Base-by-base conservation (phyloP, 1,140 invertebrate genomes). In the Monochamus saltuarius region DNA sequence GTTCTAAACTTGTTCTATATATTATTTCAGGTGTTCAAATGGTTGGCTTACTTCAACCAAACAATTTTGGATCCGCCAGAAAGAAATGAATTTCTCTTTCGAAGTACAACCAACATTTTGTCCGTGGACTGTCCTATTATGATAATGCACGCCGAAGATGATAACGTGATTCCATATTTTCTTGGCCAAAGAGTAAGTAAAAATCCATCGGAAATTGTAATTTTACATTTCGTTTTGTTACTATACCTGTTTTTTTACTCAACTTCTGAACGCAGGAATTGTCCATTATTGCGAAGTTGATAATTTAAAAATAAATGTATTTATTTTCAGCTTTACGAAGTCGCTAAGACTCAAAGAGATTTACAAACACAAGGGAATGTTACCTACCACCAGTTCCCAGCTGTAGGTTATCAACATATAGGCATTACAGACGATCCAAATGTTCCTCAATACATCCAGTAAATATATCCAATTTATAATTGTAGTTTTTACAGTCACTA, bases 81-180 rank as follows among this genome's bases (percentile, higher is more conserved):
- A 55, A 70, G 76, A 7, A 86, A 88, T 74, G 80, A 82, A 36
- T 76, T 91, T 3, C 77, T 79, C 37, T 91, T 91, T 74, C 80
- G 85, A 68, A 87, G 86, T 51, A 87, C 89, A 66, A 77, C 83
- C 38, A 84, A 90, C 72, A 84, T 92, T 50, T 61, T 63, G 16
- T 76, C 83, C 56, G 83, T 94, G 19, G 80, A 81, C 11, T 84
- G 87, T 69, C 90, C 92, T 4, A 79, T 95, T 37, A 79, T 95
- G 73, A 92, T 96, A 64, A 77, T 96, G 39, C 94, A 97, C 78
- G 91, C 94, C 1, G 84, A 90, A 78, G 93, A 95, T 80, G 94
- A 96, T 78, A 79, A 77, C 10, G 83, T 95, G 36, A 83, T 96
- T 49, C 92, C 94, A 35, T 86, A 85, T 71, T 75, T 79, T 22